Conservation (phyloP, 2,888 invertebrate species). For the Tubiluchus corallicola region DNA sequence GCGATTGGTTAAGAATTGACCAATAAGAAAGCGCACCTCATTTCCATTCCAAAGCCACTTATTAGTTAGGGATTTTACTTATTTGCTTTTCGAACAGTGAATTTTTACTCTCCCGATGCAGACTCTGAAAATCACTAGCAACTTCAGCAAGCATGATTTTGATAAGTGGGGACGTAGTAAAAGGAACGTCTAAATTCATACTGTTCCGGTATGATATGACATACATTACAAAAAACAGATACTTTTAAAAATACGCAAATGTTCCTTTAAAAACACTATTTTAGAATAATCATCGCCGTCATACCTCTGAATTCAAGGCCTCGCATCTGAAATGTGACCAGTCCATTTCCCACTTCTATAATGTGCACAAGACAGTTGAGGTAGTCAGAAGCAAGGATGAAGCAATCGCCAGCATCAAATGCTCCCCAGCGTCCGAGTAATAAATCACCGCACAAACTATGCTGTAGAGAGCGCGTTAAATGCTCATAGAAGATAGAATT, state of each 20-base stretch:
- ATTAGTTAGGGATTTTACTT: no score
- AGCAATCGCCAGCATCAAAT: slow-evolving; percentile 92
- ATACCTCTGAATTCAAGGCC: slow-evolving; percentile 79
- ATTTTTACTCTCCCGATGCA: no score
- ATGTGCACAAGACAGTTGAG: slow-evolving; percentile 94
- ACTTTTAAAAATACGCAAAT: not conserved
- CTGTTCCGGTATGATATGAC: no score
- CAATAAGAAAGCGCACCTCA: no score
- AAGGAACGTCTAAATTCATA: no score
- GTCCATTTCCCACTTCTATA: slow-evolving; percentile 89
- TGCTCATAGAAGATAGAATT: slow-evolving; percentile 99
- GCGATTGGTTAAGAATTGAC: no score
- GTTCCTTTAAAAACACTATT: not conserved
- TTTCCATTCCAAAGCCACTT: no score
- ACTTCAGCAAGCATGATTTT: no score
- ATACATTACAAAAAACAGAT: not conserved
- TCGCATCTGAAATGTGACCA: slow-evolving; percentile 90
- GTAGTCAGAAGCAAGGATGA: slow-evolving; percentile 91
- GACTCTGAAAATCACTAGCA: no score
- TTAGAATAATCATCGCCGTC: no score
- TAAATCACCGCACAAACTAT: slow-evolving; percentile 82
- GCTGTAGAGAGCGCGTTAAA: slow-evolving; percentile 81
- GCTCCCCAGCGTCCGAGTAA: slow-evolving; percentile 82
- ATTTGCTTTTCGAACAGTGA: no score
- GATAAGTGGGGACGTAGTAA: no score